These are phyloP conservation scores for Clarias pachynema DNA, from an alignment of 2,797 vertebrate species.

Conservation along the genomic window DNA sequence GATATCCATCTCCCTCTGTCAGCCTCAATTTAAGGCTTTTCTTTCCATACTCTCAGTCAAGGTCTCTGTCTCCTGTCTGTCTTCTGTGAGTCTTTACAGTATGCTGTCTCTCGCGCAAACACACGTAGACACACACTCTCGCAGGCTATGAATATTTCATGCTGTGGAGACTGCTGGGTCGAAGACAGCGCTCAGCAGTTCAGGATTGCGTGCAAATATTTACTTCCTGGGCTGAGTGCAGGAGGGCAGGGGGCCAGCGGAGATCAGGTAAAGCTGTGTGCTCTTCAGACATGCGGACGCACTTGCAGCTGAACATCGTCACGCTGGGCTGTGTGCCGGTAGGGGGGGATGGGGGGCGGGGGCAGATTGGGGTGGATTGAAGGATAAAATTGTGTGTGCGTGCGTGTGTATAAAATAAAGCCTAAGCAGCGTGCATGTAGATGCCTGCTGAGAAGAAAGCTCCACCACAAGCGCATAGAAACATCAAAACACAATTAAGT, in stretches of 20 bases:
- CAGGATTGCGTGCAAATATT: slow-evolving; percentile 89
- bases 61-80: slow-evolving; percentile 50
- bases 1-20: slow-evolving; percentile 57
- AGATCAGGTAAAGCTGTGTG: slow-evolving; percentile 42
- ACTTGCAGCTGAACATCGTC: slow-evolving; percentile 39
- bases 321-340: slow-evolving; percentile 1
- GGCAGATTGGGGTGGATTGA: background rate
- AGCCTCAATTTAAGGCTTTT: slow-evolving; percentile 53
- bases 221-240: slow-evolving; percentile 78
- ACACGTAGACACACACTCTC: slow-evolving; percentile 50
- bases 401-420: slow-evolving; percentile 18
- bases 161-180: slow-evolving; percentile 76
- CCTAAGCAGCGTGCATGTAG: slow-evolving; percentile 57
- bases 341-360: background rate
- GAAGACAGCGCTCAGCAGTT: slow-evolving; percentile 78
- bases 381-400: slow-evolving; percentile 17
- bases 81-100: slow-evolving; percentile 43
- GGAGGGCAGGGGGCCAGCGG: slow-evolving; percentile 58
- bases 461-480: slow-evolving; percentile 83
- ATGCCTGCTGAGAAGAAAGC: slow-evolving; percentile 83
- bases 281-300: slow-evolving; percentile 44
- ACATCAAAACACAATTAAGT: slow-evolving; percentile 95
- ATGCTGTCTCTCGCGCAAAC: slow-evolving; percentile 40
- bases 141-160: slow-evolving; percentile 91
- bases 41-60: slow-evolving; percentile 57